A percentile compares a stretch with the other conserved stretches of the same genome.
These are phyloP conservation scores for Bucco capensis DNA, from an alignment of 2,113 vertebrate genomes.

Conservation along the genomic window DNA sequence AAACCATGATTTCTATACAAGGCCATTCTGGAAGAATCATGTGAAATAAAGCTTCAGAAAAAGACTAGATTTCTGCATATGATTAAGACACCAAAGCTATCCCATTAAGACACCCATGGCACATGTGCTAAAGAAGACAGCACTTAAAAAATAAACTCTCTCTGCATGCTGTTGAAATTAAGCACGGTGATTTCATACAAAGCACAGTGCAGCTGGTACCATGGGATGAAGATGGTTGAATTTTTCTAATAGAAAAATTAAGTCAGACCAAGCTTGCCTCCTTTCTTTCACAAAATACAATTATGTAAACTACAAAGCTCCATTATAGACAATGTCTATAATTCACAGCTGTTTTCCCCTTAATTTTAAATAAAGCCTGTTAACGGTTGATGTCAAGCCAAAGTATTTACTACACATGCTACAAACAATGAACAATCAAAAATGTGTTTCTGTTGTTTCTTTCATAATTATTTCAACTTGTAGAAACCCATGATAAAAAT, in stretches of 20 bases:
- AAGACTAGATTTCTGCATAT: constrained; percentile 25
- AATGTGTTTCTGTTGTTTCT: constrained; percentile 69
- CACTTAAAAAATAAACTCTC: constrained; percentile 71
- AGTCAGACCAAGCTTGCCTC: constrained; percentile 67
- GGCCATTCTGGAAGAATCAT: background rate
- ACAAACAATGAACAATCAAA: constrained; percentile 77
- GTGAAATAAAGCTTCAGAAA: constrained; percentile 49
- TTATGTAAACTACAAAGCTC: constrained; percentile 76
- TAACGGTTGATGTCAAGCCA: constrained; percentile 62
- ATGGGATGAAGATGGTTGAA: constrained; percentile 65
- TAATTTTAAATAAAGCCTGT: constrained; percentile 72
- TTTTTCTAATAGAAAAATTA: constrained; percentile 74
- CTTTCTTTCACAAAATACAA: constrained; percentile 73
- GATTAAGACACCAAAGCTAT: constrained; percentile 68
- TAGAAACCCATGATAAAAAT: constrained; percentile 75
- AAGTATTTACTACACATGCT: constrained; percentile 75
- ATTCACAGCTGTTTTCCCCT: constrained; percentile 64
- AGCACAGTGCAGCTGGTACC: constrained; percentile 73
- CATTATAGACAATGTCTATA: constrained; percentile 76
- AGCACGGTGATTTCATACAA: constrained; percentile 70
- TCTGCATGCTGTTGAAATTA: constrained; percentile 72
- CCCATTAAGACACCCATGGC: constrained; percentile 59
- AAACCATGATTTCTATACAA: background rate
- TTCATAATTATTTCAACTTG: constrained; percentile 72
- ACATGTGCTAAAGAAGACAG: constrained; percentile 67